phyloP scores from a whole-genome alignment of 35 echinoderm and acorn worm species.

The Diadema setosum region DNA sequence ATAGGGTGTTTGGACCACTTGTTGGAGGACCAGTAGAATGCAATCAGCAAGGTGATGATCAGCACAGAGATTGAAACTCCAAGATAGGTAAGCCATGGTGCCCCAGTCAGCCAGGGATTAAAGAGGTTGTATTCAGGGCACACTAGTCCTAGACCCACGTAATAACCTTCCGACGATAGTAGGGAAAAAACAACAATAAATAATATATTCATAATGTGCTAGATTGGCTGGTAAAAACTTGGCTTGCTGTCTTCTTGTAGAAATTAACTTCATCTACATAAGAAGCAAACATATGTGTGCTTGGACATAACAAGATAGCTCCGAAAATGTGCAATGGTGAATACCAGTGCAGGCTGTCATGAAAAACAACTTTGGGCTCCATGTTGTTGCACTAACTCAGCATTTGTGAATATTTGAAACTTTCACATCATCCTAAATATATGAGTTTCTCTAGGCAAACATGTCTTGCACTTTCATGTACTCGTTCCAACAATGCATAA shows the following conservation, averaged over 20 bases:
- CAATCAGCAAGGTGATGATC: neutral
- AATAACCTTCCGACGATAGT: constrained; percentile 51
- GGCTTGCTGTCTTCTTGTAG: neutral
- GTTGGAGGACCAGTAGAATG: constrained; percentile 45
- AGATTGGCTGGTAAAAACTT: neutral
- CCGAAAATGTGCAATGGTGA: neutral
- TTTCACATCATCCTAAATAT: no score
- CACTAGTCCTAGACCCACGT: constrained; percentile 61
- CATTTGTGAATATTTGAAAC: no score
- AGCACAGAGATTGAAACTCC: neutral
- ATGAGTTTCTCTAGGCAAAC: no score
- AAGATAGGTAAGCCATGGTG: constrained; percentile 33
- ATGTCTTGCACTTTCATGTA: no score
- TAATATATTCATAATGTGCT: neutral
- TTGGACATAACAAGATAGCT: neutral
- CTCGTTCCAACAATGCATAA: no score
- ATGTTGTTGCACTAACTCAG: no score
- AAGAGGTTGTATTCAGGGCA: constrained; percentile 58
- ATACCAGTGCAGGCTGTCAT: neutral
- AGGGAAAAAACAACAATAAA: neutral
- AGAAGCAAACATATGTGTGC: neutral
- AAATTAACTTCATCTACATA: neutral
- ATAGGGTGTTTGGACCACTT: constrained; percentile 79
- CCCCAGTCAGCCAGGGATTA: neutral
- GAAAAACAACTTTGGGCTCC: neutral